These are phyloP conservation scores for Hirundo rustica DNA, from an alignment of 2,797 vertebrate species.

Conservation along the genomic window DNA sequence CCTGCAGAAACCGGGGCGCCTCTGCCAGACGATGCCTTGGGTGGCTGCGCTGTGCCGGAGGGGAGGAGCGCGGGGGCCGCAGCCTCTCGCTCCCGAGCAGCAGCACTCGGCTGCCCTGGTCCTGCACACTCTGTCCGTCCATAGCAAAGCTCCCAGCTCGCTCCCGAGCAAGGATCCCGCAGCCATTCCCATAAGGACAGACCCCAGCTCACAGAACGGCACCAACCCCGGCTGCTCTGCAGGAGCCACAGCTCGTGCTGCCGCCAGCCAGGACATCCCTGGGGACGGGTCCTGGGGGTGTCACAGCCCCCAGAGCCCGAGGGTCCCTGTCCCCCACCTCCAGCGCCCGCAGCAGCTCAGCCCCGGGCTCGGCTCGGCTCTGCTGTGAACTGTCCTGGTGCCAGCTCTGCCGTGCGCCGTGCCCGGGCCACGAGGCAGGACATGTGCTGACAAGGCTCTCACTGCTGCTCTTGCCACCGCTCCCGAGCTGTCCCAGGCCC, in stretches of 20 bases:
- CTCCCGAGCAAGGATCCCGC: fast-evolving
- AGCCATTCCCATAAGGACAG: fast-evolving
- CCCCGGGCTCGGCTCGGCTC: not conserved
- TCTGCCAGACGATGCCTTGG: fast-evolving
- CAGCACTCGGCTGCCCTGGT: fast-evolving
- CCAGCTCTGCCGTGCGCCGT: not conserved
- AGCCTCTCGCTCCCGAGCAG: fast-evolving
- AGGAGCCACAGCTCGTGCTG: not conserved
- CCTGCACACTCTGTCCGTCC: fast-evolving
- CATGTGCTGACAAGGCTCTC: not conserved
- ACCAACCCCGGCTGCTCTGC: fast-evolving
- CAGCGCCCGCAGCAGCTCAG: not conserved
- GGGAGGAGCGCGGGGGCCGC: fast-evolving
- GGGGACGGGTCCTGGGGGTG: not conserved
- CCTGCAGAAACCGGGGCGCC: fast-evolving
- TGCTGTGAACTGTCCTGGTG: fast-evolving
- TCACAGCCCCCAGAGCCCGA: not conserved
- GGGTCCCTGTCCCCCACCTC: not conserved
- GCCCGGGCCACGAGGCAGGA: not conserved
- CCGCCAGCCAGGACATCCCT: not conserved
- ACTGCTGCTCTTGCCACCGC: not conserved
- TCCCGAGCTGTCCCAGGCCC: not conserved
- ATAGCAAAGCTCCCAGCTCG: fast-evolving
- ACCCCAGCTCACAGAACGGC: fast-evolving
- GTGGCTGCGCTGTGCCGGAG: not conserved